phyloP scores from a whole-genome alignment of 2,888 invertebrate species.

The Theristus sp. region DNA sequence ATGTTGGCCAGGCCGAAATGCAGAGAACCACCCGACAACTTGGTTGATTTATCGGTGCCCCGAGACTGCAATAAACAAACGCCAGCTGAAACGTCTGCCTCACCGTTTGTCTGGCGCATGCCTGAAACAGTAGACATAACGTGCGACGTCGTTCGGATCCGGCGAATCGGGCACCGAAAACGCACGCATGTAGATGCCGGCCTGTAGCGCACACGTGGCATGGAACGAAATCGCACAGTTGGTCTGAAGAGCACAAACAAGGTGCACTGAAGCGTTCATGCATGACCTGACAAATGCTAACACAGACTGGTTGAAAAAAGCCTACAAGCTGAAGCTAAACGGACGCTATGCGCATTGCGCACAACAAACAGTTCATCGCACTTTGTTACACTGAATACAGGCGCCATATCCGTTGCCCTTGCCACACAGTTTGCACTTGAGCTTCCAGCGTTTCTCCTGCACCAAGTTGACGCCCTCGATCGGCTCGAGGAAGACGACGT shows the following conservation, averaged over 20 bases:
- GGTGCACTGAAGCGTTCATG: background rate
- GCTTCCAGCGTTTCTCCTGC: conserved; percentile 78
- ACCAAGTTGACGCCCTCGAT: conserved; percentile 63
- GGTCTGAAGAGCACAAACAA: conserved; percentile 12
- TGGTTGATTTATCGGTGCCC: too few relatives aligned
- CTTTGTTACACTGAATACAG: conserved; percentile 92
- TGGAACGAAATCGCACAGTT: conserved; percentile 60
- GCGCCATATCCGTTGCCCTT: conserved; percentile 60
- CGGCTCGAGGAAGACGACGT: conserved; percentile 65
- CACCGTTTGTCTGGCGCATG: conserved; percentile 49
- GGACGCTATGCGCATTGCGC: too few relatives aligned
- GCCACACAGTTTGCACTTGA: conserved; percentile 86
- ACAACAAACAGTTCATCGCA: conserved; percentile 21
- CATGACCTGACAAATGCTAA: background rate
- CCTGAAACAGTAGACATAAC: conserved; percentile 84
- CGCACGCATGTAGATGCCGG: conserved; percentile 85
- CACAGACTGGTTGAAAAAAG: background rate
- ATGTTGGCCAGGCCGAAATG: too few relatives aligned
- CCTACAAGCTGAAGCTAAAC: background rate
- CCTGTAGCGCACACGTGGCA: conserved; percentile 91
- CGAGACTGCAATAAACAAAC: too few relatives aligned
- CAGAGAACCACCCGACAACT: too few relatives aligned
- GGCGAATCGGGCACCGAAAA: conserved; percentile 45
- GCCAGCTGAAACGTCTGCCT: too few relatives aligned
- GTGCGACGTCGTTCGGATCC: conserved; percentile 47